Evolutionary conservation across 2,888 invertebrate species (phyloP).

Genomic region (Leptopilina myrica): DNA sequence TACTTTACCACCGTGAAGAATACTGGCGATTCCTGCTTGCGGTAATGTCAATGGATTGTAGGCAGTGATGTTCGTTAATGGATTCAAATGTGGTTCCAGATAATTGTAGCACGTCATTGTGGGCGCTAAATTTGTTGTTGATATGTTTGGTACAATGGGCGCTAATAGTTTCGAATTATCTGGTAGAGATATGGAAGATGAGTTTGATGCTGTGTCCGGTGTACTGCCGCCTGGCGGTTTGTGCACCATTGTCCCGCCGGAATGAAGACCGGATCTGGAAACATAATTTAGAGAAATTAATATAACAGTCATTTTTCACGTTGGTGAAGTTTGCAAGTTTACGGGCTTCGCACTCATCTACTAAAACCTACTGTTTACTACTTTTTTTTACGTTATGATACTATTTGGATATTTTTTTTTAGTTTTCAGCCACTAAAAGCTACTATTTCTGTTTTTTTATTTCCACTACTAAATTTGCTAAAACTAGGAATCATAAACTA

Average conservation of each 20-base stretch:
- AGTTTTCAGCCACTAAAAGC: no score
- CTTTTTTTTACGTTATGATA: no score
- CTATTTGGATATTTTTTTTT: no score
- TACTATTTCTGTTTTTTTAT: no score
- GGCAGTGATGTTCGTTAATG: constrained; percentile 84
- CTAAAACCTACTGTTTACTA: no score
- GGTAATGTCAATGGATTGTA: constrained; percentile 83
- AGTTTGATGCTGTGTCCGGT: constrained; percentile 61
- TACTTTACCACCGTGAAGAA: constrained; percentile 84
- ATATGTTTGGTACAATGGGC: constrained; percentile 79
- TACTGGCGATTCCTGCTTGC: constrained; percentile 81
- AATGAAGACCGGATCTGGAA: constrained; percentile 84
- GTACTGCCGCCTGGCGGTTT: constrained; percentile 76
- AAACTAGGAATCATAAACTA: no score
- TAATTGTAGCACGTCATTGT: constrained; percentile 72
- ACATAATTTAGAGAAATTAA: neutral
- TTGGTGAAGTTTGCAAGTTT: no score
- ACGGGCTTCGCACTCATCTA: no score
- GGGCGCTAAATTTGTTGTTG: constrained; percentile 79
- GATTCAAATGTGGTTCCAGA: constrained; percentile 76
- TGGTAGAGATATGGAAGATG: constrained; percentile 70
- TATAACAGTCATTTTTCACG: no score
- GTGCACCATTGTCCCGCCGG: constrained; percentile 88
- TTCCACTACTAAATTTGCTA: no score
- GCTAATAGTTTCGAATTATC: constrained; percentile 80